Conservation (phyloP, 2,888 invertebrate species). For the Kryphioiulus occultus region DNA sequence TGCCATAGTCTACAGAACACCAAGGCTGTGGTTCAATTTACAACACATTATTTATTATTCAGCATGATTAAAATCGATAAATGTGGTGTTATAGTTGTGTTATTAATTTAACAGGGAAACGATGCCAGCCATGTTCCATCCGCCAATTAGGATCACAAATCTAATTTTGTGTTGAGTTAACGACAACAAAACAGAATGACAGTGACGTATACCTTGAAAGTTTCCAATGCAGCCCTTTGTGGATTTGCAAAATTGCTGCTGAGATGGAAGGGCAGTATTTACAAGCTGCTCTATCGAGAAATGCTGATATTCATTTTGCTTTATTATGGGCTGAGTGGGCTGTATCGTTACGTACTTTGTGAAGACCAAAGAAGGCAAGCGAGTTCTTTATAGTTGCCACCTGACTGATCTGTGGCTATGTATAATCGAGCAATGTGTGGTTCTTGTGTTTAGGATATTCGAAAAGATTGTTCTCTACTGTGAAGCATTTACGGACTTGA, state of each 20-base stretch:
- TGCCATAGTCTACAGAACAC: no score
- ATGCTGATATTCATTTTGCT: slow-evolving; percentile 78
- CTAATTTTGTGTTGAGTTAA: not conserved
- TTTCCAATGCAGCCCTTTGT: slow-evolving; percentile 44
- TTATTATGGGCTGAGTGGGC: slow-evolving; percentile 80
- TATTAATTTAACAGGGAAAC: no score
- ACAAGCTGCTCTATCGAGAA: slow-evolving; percentile 93
- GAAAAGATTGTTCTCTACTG: slow-evolving; percentile 85
- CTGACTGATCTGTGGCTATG: no score
- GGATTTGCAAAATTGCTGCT: slow-evolving; percentile 41
- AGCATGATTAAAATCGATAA: no score
- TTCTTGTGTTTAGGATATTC: slow-evolving; percentile 70
- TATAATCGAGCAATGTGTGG: no score
- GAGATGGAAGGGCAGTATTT: slow-evolving; percentile 93
- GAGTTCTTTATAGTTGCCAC: no score
- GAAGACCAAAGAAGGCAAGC: slow-evolving; percentile 58
- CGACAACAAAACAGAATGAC: not conserved
- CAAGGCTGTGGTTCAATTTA: no score
- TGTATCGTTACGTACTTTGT: slow-evolving; percentile 77
- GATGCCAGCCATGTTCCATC: not conserved
- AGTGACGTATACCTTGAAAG: slow-evolving; percentile 44
- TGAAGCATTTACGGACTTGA: slow-evolving; percentile 83
- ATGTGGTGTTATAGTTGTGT: no score
- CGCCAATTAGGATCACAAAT: not conserved
- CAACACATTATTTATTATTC: no score